Base-by-base conservation (phyloP, 2,113 vertebrate genomes). In the Nestor notabilis region DNA sequence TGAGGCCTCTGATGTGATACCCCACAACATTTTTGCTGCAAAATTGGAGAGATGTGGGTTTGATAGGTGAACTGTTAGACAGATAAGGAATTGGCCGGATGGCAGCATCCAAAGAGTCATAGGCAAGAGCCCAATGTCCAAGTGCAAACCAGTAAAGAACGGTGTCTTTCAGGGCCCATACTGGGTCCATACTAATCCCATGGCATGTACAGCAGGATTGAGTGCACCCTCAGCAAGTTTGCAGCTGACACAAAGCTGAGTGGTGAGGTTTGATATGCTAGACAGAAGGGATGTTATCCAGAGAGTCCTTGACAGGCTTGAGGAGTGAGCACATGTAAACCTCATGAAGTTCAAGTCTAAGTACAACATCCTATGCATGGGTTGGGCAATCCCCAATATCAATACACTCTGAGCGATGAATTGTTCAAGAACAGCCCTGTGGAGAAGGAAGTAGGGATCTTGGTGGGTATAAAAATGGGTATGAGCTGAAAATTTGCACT, bases 401-500 rank as follows among this genome's bases (percentile, higher is more conserved):
- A 39, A 1, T n/a, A 43, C 3, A 70, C 21, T 29, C 1, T 31
- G n/a, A 50, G 9, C 24, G 31, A 12, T 71, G 35, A 71, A 49
- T 31, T 46, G 17, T 28, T 83, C 50, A 41, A 49, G 27, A 80
- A 71, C 11, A 31, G 21, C 15, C 6, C 6, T 49, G 15, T 31
- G 13, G 9, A 41, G 24, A 66, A 65, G 10, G 12, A 44, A 6
- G 11, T 55, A 24, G 10, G 12, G 5, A 25, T 81, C 17, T 10
- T 3, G 1, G 2, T 43, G 10, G 14, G 65, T 31, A 3, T 5
- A 52, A 74, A 91, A 65, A 43, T 28, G 12, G 10, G 14, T 33
- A 33, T 25, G 9, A 82, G 13, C 5, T 0, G 1, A 28, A 9
- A 33, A 25, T 50, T 3, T 29, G 3, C 4, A 8, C 16, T 15